A percentile compares a stretch with the other conserved stretches of the same genome.
These are phyloP conservation scores for Sesia apiformis DNA, from an alignment of 2,888 invertebrate species.

Conservation along the genomic window DNA sequence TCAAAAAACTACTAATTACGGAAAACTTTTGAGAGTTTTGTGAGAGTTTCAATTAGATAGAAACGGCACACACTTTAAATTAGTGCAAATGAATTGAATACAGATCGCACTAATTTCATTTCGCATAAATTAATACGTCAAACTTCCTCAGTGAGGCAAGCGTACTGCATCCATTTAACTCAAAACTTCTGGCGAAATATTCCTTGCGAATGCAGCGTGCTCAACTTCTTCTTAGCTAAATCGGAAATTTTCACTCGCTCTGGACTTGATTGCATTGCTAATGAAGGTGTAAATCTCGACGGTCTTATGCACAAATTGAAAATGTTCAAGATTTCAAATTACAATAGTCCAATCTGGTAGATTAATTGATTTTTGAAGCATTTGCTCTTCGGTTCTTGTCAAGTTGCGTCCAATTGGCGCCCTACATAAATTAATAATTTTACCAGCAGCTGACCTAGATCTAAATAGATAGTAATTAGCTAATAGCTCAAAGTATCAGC, in stretches of 20 bases:
- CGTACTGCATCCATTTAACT: slow-evolving; percentile 4
- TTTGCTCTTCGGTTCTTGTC: neutral
- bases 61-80: neutral
- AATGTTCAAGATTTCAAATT: slow-evolving; percentile 25
- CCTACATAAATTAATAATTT: no score
- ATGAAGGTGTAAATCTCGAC: slow-evolving; percentile 41
- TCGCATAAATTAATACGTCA: neutral
- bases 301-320: slow-evolving; percentile 46
- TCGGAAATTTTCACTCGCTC: slow-evolving; percentile 34
- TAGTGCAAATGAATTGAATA: neutral
- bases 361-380: neutral
- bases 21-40: no score
- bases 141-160: slow-evolving; percentile 1
- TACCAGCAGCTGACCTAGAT: no score
- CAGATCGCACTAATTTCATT: neutral
- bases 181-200: slow-evolving; percentile 4
- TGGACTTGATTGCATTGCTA: slow-evolving; percentile 46
- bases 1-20: no score
- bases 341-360: slow-evolving; percentile 1
- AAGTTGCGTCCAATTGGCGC: no score
- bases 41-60: no score
- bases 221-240: slow-evolving; percentile 23
- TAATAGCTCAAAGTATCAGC: no score
- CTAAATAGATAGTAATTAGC: no score
- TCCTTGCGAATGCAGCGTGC: slow-evolving; percentile 7